Evolutionary conservation across 2,888 invertebrate species (phyloP).

Genomic region (Acheta domesticus): DNA sequence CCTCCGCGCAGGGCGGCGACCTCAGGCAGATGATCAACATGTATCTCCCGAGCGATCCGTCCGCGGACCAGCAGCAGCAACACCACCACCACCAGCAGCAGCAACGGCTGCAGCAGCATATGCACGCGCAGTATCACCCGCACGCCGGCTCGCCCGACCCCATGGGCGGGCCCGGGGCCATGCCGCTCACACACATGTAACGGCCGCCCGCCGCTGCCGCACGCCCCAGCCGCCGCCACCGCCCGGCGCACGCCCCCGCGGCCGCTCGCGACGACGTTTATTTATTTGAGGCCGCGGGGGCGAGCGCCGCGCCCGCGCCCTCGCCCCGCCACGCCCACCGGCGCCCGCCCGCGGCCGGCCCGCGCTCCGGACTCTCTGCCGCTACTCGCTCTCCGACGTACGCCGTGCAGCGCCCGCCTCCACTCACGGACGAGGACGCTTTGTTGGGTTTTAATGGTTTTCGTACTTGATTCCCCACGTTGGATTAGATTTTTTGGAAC

Average conservation of each 20-base stretch:
- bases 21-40: conserved; percentile 71
- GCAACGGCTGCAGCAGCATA: conserved; percentile 50
- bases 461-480: too few relatives aligned
- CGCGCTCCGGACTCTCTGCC: too few relatives aligned
- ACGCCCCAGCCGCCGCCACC: conserved; percentile 23
- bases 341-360: too few relatives aligned
- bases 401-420: too few relatives aligned
- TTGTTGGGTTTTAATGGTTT: too few relatives aligned
- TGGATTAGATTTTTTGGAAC: too few relatives aligned
- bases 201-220: conserved; percentile 4
- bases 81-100: conserved; percentile 62
- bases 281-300: too few relatives aligned
- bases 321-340: too few relatives aligned
- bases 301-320: too few relatives aligned
- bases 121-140: conserved; percentile 38
- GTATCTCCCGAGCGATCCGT: conserved; percentile 68
- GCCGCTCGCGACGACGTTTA: not conserved
- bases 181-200: conserved; percentile 65
- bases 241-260: not conserved
- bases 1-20: conserved; percentile 50
- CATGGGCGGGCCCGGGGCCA: conserved; percentile 55
- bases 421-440: too few relatives aligned
- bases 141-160: conserved; percentile 60
- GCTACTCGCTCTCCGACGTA: too few relatives aligned
- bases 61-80: conserved; percentile 51